Evolutionary conservation across 2,888 invertebrate genomes (phyloP).

Genomic region (Caradrina kadenii): DNA sequence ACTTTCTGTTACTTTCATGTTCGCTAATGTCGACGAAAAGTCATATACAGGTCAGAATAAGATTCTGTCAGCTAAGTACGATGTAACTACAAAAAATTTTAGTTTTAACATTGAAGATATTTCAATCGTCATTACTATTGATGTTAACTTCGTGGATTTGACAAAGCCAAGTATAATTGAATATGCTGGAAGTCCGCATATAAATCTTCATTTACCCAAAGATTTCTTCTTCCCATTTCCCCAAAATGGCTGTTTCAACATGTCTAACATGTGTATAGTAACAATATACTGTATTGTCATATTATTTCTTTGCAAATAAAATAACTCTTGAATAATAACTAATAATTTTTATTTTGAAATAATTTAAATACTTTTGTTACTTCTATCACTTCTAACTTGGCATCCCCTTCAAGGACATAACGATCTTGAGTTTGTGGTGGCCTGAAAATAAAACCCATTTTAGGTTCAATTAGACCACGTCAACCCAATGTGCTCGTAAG

Average conservation of each 20-base stretch:
- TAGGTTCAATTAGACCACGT: conserved; percentile 62
- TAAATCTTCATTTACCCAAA: conserved; percentile 92
- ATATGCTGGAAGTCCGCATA: conserved; percentile 91
- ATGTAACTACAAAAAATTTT: conserved; percentile 68
- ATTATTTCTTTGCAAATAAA: conserved; percentile 79
- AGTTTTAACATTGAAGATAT: conserved; percentile 75
- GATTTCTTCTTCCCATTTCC: conserved; percentile 94
- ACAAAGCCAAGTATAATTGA: conserved; percentile 75
- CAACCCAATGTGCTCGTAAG: conserved; percentile 44
- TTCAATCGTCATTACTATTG: conserved; percentile 78
- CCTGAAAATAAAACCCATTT: conserved; percentile 86
- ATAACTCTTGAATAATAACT: conserved; percentile 83
- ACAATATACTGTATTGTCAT: conserved; percentile 58
- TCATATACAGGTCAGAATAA: conserved; percentile 68
- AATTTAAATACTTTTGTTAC: conserved; percentile 88
- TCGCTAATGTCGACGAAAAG: conserved; percentile 71
- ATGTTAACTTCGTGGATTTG: conserved; percentile 81
- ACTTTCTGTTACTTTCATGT: conserved; percentile 75
- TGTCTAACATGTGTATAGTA: conserved; percentile 54
- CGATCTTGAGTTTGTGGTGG: conserved; percentile 78
- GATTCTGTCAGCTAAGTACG: conserved; percentile 73
- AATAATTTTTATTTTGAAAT: conserved; percentile 89
- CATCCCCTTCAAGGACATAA: conserved; percentile 82
- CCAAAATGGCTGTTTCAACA: conserved; percentile 68
- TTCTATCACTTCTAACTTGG: conserved; percentile 88